These are phyloP conservation scores for Lindbergichthys nudifrons DNA, from an alignment of 2,797 vertebrate species.

Conservation along the genomic window DNA sequence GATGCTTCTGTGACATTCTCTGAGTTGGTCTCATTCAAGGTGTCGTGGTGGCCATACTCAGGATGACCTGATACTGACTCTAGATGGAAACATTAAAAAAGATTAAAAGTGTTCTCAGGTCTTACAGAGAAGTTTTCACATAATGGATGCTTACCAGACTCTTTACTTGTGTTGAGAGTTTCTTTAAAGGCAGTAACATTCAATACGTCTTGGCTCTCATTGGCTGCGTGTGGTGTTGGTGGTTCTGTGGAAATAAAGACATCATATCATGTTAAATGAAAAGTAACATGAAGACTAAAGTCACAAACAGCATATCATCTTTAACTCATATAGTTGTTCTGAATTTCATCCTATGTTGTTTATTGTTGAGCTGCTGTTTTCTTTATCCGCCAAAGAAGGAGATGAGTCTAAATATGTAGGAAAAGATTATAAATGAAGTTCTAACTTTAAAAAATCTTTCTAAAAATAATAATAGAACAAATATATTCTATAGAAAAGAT, in stretches of 20 bases:
- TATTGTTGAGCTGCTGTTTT: conserved; percentile 16
- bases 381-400: background rate
- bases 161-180: background rate
- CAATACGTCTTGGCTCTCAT: background rate
- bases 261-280: background rate
- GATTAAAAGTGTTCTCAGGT: background rate
- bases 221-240: background rate
- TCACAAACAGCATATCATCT: background rate
- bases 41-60: background rate
- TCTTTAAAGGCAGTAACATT: conserved; percentile 24
- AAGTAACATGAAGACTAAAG: background rate
- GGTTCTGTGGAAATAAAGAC: conserved; percentile 30
- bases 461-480: background rate
- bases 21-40: conserved; percentile 11
- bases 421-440: background rate
- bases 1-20: conserved; percentile 40
- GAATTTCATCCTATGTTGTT: background rate
- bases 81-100: conserved; percentile 9
- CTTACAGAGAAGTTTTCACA: background rate
- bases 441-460: background rate
- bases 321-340: background rate
- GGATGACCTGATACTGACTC: conserved; percentile 26
- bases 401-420: conserved; percentile 22
- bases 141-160: conserved; percentile 16
- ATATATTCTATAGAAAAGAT: no score